phyloP scores from a whole-genome alignment of 2,888 invertebrate genomes.

The Macrophya alboannulata region DNA sequence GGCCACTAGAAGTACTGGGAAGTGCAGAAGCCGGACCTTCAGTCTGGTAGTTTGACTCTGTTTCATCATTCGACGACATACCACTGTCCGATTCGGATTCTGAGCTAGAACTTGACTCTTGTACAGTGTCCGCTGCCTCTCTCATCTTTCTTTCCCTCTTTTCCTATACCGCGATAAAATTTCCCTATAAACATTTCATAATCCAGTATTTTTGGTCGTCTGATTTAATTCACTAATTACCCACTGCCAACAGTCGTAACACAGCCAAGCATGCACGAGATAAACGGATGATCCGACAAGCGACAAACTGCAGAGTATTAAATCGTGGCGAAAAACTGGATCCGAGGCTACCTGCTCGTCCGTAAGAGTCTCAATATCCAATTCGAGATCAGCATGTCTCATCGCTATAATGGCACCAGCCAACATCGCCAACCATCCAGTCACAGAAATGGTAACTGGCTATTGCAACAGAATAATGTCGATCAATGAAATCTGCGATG shows the following conservation, averaged over 20 bases:
- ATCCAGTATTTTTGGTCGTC: not conserved
- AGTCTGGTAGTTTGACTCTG: not conserved
- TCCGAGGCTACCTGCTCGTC: constrained; percentile 72
- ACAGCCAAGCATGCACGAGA: constrained; percentile 72
- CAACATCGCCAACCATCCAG: constrained; percentile 68
- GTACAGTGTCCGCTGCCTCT: not conserved
- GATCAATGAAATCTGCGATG: not conserved
- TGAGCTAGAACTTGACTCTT: not conserved
- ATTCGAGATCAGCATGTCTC: constrained; percentile 73
- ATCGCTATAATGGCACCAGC: constrained; percentile 71
- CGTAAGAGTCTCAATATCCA: constrained; percentile 71
- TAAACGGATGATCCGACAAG: constrained; percentile 74
- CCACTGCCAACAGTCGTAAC: constrained; percentile 70
- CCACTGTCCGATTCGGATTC: constrained; percentile 2
- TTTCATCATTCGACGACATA: constrained; percentile 5
- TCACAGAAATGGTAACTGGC: constrained; percentile 48
- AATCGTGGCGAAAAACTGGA: constrained; percentile 76
- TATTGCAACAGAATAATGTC: not conserved
- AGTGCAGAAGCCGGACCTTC: not conserved
- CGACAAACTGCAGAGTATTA: constrained; percentile 73
- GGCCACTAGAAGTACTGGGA: constrained; percentile 31
- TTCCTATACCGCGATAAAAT: not conserved
- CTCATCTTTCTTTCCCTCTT: not conserved
- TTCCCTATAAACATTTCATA: not conserved
- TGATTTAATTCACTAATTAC: constrained; percentile 61